Percentiles rank a stretch among this genome's conserved stretches.
phyloP scores from a whole-genome alignment of 2,888 invertebrate species.

The Hypolimnas misippus region DNA sequence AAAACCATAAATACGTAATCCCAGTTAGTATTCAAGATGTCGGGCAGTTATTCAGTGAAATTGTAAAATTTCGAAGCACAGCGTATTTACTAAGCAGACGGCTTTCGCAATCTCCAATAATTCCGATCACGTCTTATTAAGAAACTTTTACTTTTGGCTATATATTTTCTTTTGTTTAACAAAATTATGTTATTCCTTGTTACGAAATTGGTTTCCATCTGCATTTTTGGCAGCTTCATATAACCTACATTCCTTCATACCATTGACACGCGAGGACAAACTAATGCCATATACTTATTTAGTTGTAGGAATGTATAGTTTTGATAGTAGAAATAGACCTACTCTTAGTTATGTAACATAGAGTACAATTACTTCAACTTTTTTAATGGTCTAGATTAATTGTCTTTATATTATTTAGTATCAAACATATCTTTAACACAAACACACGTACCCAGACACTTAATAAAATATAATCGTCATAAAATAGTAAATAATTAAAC shows the following conservation, averaged over 20 bases:
- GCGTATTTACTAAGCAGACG: slow-evolving; percentile 67
- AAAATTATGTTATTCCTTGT: slow-evolving; percentile 35
- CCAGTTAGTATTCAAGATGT: slow-evolving; percentile 61
- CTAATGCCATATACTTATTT: neutral
- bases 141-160: slow-evolving; percentile 59
- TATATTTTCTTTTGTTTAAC: slow-evolving; percentile 39
- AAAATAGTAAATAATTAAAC: no score
- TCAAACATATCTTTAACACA: no score
- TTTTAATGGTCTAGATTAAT: no score
- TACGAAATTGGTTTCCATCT: slow-evolving; percentile 39
- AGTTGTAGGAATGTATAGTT: no score
- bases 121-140: slow-evolving; percentile 60
- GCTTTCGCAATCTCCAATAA: slow-evolving; percentile 68
- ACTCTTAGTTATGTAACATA: no score
- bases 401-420: no score
- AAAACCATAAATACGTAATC: slow-evolving; percentile 31
- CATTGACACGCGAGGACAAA: neutral
- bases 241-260: neutral
- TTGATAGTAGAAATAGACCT: no score
- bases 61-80: slow-evolving; percentile 71
- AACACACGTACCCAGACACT: no score
- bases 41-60: slow-evolving; percentile 69
- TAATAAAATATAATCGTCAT: no score
- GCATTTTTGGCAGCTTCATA: slow-evolving; percentile 19
- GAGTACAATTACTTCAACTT: no score